A percentile compares a stretch with the other conserved stretches of the same genome.
These are phyloP conservation scores for Siniperca scherzeri DNA, from an alignment of 2,797 vertebrate genomes.

Conservation along the genomic window DNA sequence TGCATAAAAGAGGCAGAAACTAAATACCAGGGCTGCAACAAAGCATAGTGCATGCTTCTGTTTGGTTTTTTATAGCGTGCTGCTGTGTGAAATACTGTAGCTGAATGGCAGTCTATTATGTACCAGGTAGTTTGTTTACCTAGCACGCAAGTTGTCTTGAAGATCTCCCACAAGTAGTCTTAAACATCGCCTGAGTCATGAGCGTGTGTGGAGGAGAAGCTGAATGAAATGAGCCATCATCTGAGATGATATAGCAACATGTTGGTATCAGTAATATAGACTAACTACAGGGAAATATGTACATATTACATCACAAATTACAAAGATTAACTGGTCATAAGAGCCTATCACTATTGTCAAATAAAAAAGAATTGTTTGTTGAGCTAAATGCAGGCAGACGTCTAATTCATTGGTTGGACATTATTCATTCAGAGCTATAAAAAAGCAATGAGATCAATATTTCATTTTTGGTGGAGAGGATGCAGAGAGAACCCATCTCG, in stretches of 20 bases:
- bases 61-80: constrained; percentile 58
- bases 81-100: constrained; percentile 56
- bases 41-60: constrained; percentile 69
- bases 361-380: constrained; percentile 55
- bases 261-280: constrained; percentile 39
- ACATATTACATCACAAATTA: constrained; percentile 52
- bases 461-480: constrained; percentile 58
- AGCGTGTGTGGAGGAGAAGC: constrained; percentile 23
- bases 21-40: constrained; percentile 69
- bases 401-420: constrained; percentile 51
- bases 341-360: constrained; percentile 27
- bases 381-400: constrained; percentile 52
- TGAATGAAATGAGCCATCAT: constrained; percentile 30
- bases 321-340: constrained; percentile 47
- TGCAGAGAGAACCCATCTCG: constrained; percentile 26
- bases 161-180: constrained; percentile 40
- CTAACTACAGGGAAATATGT: constrained; percentile 38
- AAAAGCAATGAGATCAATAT: constrained; percentile 68
- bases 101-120: constrained; percentile 65
- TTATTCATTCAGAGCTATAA: constrained; percentile 65
- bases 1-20: constrained; percentile 74
- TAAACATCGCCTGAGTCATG: constrained; percentile 39
- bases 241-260: constrained; percentile 31
- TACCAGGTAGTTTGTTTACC: constrained; percentile 50
- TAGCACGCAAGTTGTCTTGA: constrained; percentile 42